Base-by-base conservation (phyloP, 2,888 invertebrate species). In the Eupithecia inturbata region DNA sequence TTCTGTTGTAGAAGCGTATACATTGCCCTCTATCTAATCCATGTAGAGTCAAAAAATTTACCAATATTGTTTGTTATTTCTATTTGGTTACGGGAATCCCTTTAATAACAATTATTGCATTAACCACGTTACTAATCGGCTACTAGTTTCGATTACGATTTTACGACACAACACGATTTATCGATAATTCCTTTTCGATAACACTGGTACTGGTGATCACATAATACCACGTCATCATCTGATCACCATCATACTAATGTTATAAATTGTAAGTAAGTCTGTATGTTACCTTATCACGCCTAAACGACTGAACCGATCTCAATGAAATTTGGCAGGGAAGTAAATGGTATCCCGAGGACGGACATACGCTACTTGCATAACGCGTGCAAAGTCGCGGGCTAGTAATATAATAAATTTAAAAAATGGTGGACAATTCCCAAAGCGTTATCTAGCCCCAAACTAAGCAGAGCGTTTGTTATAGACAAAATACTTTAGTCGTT, bases 151-250 rank as follows among this genome's bases (percentile, higher is more conserved):
- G 82, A 85, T 87, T 81, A 80, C 75, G 75, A 83, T 82, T 86
- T 88, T 85, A 88, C 80, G 82, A 85, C 70, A 36, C 81, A 82
- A 82, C 31, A 80, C 79, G 79, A 80, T 84, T 86, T 86, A 85
- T 85, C 85, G 87, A 82, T 83, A 85, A 85, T 82, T 84, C 82
- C 81, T 83, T 83, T 80, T 75, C 79, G 78, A 83, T 83, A 80
- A 81, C 26, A 57, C 57, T 26, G 12, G 57, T 57, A 57, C 57
- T 57, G 57, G 57, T 57, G 10, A 57, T 22, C 57, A 57, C 57
- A 57, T 26, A 53, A 53, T 22, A 22, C 19, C 45, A 45, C 6
- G 7, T 19, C 53, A 26, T 53, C 26, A 57, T 57, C 22, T 53
- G 10, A 57, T 26, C 12, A 26, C 26, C 57, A 57, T n/a, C n/a